Percentiles rank a stretch among this genome's conserved stretches.
These are phyloP conservation scores for Cynaeus angustus DNA, from an alignment of 2,888 invertebrate genomes.

Conservation along the genomic window DNA sequence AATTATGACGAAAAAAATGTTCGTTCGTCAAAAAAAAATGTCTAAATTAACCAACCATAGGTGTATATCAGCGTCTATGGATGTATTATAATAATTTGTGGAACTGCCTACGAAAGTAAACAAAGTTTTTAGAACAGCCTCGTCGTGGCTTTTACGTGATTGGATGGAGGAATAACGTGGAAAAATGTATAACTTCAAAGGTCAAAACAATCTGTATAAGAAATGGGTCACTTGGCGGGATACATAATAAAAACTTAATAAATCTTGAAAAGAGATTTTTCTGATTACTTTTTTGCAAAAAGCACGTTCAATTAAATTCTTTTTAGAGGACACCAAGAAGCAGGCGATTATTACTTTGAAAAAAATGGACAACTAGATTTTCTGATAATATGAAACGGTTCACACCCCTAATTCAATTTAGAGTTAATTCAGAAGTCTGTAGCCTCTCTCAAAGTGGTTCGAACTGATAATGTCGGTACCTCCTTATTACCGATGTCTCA, in stretches of 20 bases:
- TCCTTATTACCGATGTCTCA: no score
- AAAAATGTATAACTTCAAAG: constrained; percentile 37
- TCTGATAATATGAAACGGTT: no score
- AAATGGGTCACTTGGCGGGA: constrained; percentile 29
- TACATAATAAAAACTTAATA: constrained; percentile 16
- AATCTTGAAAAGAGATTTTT: neutral
- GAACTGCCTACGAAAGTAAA: constrained; percentile 28
- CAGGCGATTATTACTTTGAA: no score
- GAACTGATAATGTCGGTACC: no score
- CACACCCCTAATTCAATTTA: no score
- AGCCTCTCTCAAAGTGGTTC: no score
- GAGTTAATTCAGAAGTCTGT: no score
- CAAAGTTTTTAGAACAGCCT: constrained; percentile 32
- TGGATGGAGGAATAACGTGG: constrained; percentile 36
- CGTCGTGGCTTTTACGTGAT: constrained; percentile 39
- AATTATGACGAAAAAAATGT: constrained; percentile 15
- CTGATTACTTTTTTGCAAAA: neutral
- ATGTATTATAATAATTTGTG: constrained; percentile 25
- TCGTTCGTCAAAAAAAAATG: no score
- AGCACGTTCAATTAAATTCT: no score
- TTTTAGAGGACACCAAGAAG: no score
- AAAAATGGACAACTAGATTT: no score
- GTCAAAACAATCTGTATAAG: constrained; percentile 30
- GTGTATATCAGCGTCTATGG: constrained; percentile 21
- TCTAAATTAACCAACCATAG: constrained; percentile 14